Evolutionary conservation across 2,888 invertebrate genomes (phyloP), one percentile per base, ranked within the genome.

Genomic region (Criorhina ranunculi): DNA sequence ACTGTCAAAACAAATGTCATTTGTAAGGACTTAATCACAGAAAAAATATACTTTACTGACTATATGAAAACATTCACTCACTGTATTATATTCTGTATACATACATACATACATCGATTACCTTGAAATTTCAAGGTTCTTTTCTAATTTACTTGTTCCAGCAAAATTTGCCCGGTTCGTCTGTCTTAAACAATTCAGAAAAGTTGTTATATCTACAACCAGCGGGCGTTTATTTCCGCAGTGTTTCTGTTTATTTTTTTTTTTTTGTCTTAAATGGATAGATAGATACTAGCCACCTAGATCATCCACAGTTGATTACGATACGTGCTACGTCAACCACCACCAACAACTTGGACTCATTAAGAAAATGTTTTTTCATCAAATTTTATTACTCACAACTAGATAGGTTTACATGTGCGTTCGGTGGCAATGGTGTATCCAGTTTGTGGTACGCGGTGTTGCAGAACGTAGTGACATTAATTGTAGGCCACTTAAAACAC

Each of bases 381-480:
- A 70, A 81, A 46, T 64, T 60, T 40, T 57, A 72, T 37, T 62
- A 73, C 35, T 8, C 11, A 4, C 19, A 7, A 31, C 12, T 46
- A 29, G 24, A 44, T 62, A 7, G 12, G 8, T 40, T 24, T 44
- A 57, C 8, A 19, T 15, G 12, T 53, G 31, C 29, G 15, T 57
- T 40, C 12, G 24, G 29, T 15, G 42, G 24, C 24, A 3, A 24
- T 4, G 24, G 24, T 42, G 7, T 37, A 19, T 12, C 29, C 29
- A 29, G 17, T 15, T 17, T n/a, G 2, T 24, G 33, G 59, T n/a
- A 51, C 15, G 24, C 46, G 17, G 40, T 15, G 46, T 69, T 55
- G 46, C 62, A 69, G 69, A 75, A 75, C 75, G 24, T 46, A 24
- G 67, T 62, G 75, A 62, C 37, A 75, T 76, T 55, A 53, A 60